phyloP scores from a whole-genome alignment of 2,113 vertebrate genomes.

The Sminthopsis crassicaudata region DNA sequence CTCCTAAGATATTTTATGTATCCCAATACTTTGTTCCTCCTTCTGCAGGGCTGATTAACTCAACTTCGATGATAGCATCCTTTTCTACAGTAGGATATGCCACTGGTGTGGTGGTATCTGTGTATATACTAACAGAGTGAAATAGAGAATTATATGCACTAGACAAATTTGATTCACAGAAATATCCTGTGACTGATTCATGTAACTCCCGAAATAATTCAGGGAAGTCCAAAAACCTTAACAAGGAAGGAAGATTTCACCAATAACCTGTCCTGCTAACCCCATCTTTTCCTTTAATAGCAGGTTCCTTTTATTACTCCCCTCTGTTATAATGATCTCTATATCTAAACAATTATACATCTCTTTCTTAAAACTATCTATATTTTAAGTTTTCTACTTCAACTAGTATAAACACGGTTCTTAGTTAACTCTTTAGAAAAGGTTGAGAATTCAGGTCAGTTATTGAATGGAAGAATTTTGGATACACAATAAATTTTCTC shows the following conservation, averaged over 20 bases:
- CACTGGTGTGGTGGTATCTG: background rate
- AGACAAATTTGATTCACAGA: background rate
- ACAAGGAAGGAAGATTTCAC: background rate
- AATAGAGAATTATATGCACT: slow-evolving; percentile 32
- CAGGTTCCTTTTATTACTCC: background rate
- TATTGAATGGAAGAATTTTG: background rate
- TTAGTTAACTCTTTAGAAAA: background rate
- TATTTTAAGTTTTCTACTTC: background rate
- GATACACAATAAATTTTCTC: background rate
- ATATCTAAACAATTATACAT: background rate
- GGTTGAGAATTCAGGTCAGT: background rate
- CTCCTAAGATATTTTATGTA: slow-evolving; percentile 78
- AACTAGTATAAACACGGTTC: background rate
- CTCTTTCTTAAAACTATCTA: background rate
- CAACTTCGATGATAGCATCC: slow-evolving; percentile 47
- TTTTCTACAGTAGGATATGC: slow-evolving; percentile 52
- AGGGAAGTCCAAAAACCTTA: background rate
- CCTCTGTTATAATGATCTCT: background rate
- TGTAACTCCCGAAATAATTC: background rate
- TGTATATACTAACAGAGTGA: slow-evolving; percentile 3
- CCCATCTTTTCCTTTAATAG: background rate
- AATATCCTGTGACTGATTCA: background rate
- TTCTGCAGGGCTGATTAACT: slow-evolving; percentile 73
- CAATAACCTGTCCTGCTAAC: background rate
- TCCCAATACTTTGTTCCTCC: slow-evolving; percentile 72